Conservation (phyloP, 2,888 invertebrate species). For the Spodoptera exigua region DNA sequence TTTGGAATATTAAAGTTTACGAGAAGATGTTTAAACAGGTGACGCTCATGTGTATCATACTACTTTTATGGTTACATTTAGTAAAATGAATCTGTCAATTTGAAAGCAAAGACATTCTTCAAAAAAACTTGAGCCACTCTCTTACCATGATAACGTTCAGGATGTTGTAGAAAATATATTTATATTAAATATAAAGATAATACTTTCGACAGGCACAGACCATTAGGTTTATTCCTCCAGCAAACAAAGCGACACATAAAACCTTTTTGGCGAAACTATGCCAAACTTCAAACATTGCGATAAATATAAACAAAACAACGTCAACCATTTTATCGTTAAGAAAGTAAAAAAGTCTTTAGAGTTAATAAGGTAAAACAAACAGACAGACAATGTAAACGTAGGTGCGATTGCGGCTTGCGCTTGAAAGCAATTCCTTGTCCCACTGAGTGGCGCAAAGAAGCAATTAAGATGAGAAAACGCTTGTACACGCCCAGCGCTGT, state of each 20-base stretch:
- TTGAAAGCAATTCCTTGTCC: slow-evolving; percentile 77
- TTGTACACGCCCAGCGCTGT: slow-evolving; percentile 56
- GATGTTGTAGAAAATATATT: too few relatives aligned
- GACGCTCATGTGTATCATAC: not conserved
- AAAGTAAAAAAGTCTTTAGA: slow-evolving; percentile 49
- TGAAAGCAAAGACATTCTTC: too few relatives aligned
- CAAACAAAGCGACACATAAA: slow-evolving; percentile 1
- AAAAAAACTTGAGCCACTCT: too few relatives aligned
- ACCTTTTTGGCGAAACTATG: slow-evolving; percentile 6
- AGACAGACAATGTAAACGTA: slow-evolving; percentile 55
- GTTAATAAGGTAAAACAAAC: slow-evolving; percentile 54
- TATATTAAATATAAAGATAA: too few relatives aligned
- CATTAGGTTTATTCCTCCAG: too few relatives aligned
- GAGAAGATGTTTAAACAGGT: slow-evolving; percentile 6
- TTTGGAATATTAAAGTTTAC: slow-evolving; percentile 19
- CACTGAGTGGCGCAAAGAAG: slow-evolving; percentile 67
- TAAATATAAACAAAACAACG: slow-evolving; percentile 23
- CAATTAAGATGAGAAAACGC: slow-evolving; percentile 71
- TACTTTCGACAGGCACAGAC: too few relatives aligned
- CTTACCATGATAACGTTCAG: too few relatives aligned
- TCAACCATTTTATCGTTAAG: slow-evolving; percentile 46
- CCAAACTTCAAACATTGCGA: not conserved
- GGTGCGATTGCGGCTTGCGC: slow-evolving; percentile 57
- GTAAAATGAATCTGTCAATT: too few relatives aligned
- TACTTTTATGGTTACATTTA: too few relatives aligned